Base-by-base conservation (phyloP, 2,888 invertebrate species). In the Microctonus aethiopoides region DNA sequence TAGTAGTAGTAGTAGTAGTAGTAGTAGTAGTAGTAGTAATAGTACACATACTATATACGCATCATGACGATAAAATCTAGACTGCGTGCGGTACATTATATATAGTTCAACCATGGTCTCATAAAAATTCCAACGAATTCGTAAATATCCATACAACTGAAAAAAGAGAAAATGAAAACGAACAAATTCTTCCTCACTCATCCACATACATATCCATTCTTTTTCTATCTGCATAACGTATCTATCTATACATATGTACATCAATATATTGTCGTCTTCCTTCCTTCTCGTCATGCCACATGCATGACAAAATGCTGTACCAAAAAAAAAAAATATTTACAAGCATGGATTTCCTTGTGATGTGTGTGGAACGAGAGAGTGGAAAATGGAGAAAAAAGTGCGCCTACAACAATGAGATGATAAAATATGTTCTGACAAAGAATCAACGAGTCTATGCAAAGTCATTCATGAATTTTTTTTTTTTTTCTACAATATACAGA, bases 111-210 rank as follows among this genome's bases (percentile, higher is more conserved):
- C 69, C 71, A 71, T 73, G 56, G 69, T 72, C 72, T 74, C 75
- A 75, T 76, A 75, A 75, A 75, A 74, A 73, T 75, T 75, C 74
- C 76, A 52, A 41, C 51, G 67, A 67, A 72, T 76, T 75, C 73
- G 73, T 74, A 73, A 75, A 76, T 75, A 73, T 64, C 71, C 72
- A 36, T 36, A 46, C 56, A 57, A 26, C 34, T 59, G 32, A 6
- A 6, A n/a, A 16, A n/a, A 46, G 16, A 16, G 16, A 6, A 16
- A 16, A n/a, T 16, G 16, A 5, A 0, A 16, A 16, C 20, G 36
- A 7, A 29, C n/a, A n/a, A 46, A 20, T 46, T 46, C n/a, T 16
- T 34, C 46, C 22, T 22, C 26, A 29, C 11, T 24, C 41, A 56
- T 11, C n/a, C 52, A 24, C 52, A 24, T 60, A 11, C 54, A 61